Conservation (phyloP, 2,888 invertebrate genomes). For the Drosophila robusta region DNA sequence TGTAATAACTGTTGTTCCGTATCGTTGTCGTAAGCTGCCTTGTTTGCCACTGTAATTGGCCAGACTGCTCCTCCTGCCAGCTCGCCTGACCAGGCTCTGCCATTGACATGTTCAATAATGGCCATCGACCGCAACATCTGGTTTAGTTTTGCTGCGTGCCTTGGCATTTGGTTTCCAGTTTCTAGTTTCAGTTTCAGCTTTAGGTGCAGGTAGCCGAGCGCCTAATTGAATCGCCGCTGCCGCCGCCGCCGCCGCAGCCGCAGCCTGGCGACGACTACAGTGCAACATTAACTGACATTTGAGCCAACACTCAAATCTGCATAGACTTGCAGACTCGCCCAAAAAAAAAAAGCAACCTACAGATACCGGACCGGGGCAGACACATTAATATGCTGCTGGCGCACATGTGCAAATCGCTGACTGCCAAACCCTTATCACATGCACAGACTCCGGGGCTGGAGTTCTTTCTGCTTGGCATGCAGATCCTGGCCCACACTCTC, state of each 20-base stretch:
- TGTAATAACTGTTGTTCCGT: constrained; percentile 72
- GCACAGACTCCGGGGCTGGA: constrained; percentile 19
- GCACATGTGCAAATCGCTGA: constrained; percentile 43
- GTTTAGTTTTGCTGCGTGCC: constrained; percentile 50
- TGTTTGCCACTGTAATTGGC: constrained; percentile 75
- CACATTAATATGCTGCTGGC: constrained; percentile 50
- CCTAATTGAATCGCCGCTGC: constrained; percentile 65
- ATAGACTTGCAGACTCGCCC: constrained; percentile 19
- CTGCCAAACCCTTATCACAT: constrained; percentile 71
- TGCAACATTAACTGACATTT: constrained; percentile 48
- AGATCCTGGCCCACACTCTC: constrained; percentile 51
- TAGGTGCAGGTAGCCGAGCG: constrained; percentile 33
- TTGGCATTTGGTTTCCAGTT: constrained; percentile 35
- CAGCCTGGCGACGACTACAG: constrained; percentile 22
- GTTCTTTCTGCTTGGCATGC: constrained; percentile 61
- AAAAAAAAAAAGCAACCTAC: constrained; percentile 9
- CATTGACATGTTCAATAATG: constrained; percentile 78
- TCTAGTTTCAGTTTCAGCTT: constrained; percentile 12
- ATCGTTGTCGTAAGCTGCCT: constrained; percentile 55
- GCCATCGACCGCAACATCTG: constrained; percentile 77
- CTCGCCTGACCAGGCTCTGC: constrained; percentile 24
- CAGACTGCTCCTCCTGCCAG: constrained; percentile 30
- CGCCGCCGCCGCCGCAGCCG: no score
- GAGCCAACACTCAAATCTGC: constrained; percentile 33
- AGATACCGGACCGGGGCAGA: constrained; percentile 7